Evolutionary conservation across 2,797 vertebrate species (phyloP), one percentile per base, ranked within the genome.

Genomic region (Gadopsis marmoratus): DNA sequence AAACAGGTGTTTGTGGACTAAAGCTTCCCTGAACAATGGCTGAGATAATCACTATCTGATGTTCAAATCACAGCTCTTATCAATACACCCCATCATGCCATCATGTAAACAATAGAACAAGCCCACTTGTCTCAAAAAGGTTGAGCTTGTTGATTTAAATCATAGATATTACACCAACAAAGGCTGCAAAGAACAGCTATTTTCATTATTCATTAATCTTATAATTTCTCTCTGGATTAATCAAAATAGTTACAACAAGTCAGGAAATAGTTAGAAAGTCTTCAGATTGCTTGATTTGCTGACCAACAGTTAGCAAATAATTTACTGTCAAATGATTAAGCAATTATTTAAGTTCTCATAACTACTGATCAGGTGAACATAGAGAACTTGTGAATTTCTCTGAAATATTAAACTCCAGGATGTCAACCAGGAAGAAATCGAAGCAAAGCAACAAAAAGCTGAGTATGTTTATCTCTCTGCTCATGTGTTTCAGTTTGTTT

Each of bases 31-130:
- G 51, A 37, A 41, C 39, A 41, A 39, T 39, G 37, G 11, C 37
- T 39, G 37, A 11, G 37, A 33, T 4, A 12, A 16, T 11, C 45
- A 17, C 35, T 51, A 19, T 29, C 16, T 65, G n/a, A 66, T 61
- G 35, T 53, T 29, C 43, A 53, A 56, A 35, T 1, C 26, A 64
- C 35, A 48, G 26, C 43, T 21, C 19, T 60, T 53, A 62, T 63
- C 39, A 61, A 14, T 29, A n/a, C 47, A 41, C n/a, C n/a, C 4
- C 19, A 39, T 82, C 67, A 21, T 19, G 53, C 39, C 35, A 73
- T 79, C 48, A 23, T 77, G 62, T 51, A 68, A 64, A 74, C 53
- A 74, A 39, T 26, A 65, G 13, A 76, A 69, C 47, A 65, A 72
- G 37, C 13, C 3, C 10, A 50, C 11, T 63, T 59, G 55, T 63